Conservation (phyloP, 2,113 vertebrate genomes). For the Furnarius figulus region DNA sequence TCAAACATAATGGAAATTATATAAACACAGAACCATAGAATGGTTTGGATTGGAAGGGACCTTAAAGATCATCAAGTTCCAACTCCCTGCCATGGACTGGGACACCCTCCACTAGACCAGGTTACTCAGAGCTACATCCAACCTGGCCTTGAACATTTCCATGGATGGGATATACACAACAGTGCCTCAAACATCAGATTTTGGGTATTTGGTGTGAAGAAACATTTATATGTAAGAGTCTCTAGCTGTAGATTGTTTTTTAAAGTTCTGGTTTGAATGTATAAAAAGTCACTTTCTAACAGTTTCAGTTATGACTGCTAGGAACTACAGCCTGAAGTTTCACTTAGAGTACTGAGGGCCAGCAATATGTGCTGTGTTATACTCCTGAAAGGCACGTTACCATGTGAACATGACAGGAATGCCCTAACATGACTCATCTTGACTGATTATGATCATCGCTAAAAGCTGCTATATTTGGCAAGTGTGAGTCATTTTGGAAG, state of each 20-base stretch:
- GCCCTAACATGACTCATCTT: background rate
- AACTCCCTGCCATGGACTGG: background rate
- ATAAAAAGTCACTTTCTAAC: background rate
- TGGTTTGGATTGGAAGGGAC: background rate
- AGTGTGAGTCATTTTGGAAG: background rate
- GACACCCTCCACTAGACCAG: background rate
- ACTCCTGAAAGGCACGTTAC: background rate
- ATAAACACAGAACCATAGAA: background rate
- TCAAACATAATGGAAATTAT: background rate
- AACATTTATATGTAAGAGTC: background rate
- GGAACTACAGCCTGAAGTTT: background rate
- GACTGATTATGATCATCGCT: background rate
- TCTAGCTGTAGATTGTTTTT: background rate
- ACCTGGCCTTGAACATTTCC: background rate
- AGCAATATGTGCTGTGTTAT: background rate
- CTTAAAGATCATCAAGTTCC: background rate
- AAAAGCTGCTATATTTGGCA: background rate
- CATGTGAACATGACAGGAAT: background rate
- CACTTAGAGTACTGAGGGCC: background rate
- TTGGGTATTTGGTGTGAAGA: background rate
- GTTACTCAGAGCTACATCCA: background rate
- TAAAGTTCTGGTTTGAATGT: background rate
- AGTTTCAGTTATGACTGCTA: background rate
- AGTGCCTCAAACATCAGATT: background rate
- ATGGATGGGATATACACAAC: background rate